These are phyloP conservation scores for Apteryx mantelli DNA, from an alignment of 2,113 vertebrate genomes.

Conservation along the genomic window DNA sequence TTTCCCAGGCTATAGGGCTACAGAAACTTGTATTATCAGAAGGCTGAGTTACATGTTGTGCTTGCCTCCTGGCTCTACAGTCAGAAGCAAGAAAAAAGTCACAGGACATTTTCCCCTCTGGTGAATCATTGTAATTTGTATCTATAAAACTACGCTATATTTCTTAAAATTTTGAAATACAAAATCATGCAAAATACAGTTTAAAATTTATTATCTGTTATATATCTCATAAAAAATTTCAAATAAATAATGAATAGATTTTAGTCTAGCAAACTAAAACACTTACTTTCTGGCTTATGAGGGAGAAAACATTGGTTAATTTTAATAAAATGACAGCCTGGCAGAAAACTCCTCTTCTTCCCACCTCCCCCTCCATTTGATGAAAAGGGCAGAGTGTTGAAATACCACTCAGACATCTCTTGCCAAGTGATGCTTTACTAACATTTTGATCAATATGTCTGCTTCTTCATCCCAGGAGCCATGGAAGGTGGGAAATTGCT, in stretches of 20 bases:
- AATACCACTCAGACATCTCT: slow-evolving; percentile 34
- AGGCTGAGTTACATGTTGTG: background rate
- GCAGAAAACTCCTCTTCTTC: background rate
- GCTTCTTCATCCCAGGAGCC: slow-evolving; percentile 18
- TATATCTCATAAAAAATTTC: background rate
- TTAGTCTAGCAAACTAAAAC: background rate
- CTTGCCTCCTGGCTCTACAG: background rate
- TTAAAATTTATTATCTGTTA: background rate
- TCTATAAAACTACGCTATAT: background rate
- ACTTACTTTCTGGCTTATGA: background rate
- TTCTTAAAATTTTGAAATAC: background rate
- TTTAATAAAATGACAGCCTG: background rate
- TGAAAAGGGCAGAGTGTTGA: slow-evolving; percentile 4
- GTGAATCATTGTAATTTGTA: background rate
- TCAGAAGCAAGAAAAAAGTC: background rate
- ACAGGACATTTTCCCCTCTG: background rate
- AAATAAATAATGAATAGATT: background rate
- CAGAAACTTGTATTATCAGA: background rate
- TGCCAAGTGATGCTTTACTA: slow-evolving; percentile 42
- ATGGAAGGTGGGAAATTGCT: slow-evolving; percentile 36
- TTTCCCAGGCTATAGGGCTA: background rate
- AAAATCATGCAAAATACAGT: background rate
- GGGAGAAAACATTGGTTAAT: background rate
- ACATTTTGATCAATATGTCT: slow-evolving; percentile 68
- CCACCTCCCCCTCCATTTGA: background rate